phyloP scores from a whole-genome alignment of 1,140 invertebrate genomes.

The Bombus cullumanus region DNA sequence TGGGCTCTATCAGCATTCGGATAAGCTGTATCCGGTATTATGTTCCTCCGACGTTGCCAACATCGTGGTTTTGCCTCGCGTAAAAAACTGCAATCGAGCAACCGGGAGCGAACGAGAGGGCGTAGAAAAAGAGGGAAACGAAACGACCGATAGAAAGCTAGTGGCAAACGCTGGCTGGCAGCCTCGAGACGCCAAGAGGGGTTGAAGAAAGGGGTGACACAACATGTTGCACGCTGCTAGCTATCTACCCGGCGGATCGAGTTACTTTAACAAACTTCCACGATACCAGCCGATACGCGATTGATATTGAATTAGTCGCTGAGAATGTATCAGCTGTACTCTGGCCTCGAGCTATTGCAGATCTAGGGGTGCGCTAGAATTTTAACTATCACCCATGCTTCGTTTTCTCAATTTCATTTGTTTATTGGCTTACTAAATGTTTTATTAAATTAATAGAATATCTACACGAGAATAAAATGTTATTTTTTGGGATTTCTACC shows the following conservation, averaged over 20 bases:
- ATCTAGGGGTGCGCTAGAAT: conserved; percentile 38
- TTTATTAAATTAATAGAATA: too few species aligned
- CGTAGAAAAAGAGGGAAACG: too few species aligned
- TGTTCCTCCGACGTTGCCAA: conserved; percentile 71
- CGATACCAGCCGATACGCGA: conserved; percentile 46
- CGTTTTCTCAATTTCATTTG: too few species aligned
- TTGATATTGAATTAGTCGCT: conserved; percentile 62
- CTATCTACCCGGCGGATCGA: conserved; percentile 42
- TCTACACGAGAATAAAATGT: too few species aligned
- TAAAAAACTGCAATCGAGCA: conserved; percentile 70
- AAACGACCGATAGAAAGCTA: background rate
- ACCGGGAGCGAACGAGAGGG: background rate
- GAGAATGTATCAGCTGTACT: conserved; percentile 49
- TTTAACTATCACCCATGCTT: conserved; percentile 12
- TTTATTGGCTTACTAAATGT: too few species aligned
- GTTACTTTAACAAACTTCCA: conserved; percentile 44
- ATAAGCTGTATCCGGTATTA: conserved; percentile 76
- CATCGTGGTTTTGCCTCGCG: conserved; percentile 64
- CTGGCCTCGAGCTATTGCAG: conserved; percentile 28
- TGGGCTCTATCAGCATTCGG: conserved; percentile 75
- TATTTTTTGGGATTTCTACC: background rate
- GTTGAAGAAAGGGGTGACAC: conserved; percentile 33
- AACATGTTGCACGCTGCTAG: conserved; percentile 37
- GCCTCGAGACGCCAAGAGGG: background rate
- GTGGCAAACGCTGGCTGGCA: background rate